A percentile compares a stretch with the other conserved stretches of the same genome.
Evolutionary conservation across 1,140 invertebrate genomes (phyloP).

Genomic region (Cyphomyrmex costatus): DNA sequence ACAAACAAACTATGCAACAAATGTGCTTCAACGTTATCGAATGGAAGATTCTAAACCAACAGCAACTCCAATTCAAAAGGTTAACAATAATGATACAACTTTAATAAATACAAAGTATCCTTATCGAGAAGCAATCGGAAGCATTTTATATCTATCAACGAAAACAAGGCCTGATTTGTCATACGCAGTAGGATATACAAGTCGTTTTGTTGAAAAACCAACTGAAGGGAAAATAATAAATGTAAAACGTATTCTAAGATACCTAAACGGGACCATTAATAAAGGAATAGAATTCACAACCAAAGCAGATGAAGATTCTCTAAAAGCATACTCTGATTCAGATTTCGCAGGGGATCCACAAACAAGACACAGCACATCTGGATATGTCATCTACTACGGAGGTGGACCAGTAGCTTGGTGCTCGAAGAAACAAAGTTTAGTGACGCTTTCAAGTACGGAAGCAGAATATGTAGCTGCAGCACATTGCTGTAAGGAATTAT

Average conservation of each 20-base stretch:
- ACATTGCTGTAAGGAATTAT: too few relatives aligned
- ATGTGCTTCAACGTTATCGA: not conserved
- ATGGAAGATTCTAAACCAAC: not conserved
- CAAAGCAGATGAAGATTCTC: not conserved
- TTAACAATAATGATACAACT: not conserved
- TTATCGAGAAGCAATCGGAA: not conserved
- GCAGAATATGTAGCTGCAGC: too few relatives aligned
- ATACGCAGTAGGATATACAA: not conserved
- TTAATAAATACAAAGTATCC: not conserved
- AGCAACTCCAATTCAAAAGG: not conserved
- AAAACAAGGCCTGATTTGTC: slow-evolving; percentile 22
- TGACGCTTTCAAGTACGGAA: too few relatives aligned
- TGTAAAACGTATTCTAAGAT: not conserved
- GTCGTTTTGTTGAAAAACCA: not conserved
- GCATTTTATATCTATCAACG: not conserved
- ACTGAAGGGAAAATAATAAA: not conserved
- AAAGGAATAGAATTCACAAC: not conserved
- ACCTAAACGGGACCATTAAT: not conserved
- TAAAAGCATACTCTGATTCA: not conserved
- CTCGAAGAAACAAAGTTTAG: not conserved
- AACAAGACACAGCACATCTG: slow-evolving; percentile 6
- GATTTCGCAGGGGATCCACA: slow-evolving; percentile 10
- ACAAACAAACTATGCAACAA: not conserved
- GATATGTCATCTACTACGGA: not conserved
- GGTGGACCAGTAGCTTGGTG: not conserved